Percentiles rank a stretch among this genome's conserved stretches.
phyloP scores from a whole-genome alignment of 2,113 vertebrate genomes.

The Neotragus moschatus region DNA sequence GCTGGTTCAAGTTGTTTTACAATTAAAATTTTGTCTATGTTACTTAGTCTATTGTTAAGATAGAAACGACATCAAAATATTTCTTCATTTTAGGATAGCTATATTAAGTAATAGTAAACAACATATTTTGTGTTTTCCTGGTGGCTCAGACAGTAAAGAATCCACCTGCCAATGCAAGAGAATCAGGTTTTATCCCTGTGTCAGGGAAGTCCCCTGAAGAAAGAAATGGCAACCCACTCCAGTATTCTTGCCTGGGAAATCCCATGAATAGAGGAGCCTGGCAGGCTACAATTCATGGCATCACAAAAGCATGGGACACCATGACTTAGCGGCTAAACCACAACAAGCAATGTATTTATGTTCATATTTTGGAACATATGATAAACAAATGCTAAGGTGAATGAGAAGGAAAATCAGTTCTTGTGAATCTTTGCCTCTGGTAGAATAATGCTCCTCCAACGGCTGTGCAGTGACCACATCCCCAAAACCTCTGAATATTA shows the following conservation, averaged over 20 bases:
- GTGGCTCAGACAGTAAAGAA: background rate
- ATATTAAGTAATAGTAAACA: background rate
- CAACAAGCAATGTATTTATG: background rate
- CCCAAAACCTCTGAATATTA: background rate
- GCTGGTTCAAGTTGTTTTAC: background rate
- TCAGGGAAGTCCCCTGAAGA: background rate
- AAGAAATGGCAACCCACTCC: background rate
- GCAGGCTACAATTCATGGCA: background rate
- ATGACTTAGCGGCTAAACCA: background rate
- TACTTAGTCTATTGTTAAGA: background rate
- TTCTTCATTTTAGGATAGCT: background rate
- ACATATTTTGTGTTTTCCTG: background rate
- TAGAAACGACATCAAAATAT: background rate
- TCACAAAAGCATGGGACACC: background rate
- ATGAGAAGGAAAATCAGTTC: background rate
- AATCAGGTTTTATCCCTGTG: background rate
- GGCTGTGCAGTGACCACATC: fast-evolving
- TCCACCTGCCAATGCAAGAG: background rate
- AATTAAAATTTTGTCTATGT: background rate
- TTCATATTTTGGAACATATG: background rate
- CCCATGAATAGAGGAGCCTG: background rate
- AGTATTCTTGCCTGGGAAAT: background rate
- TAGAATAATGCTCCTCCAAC: background rate
- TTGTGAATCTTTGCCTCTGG: fast-evolving
- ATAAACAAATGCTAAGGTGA: background rate